Evolutionary conservation across 2,113 vertebrate genomes (phyloP).

Genomic region (Strix aluco): DNA sequence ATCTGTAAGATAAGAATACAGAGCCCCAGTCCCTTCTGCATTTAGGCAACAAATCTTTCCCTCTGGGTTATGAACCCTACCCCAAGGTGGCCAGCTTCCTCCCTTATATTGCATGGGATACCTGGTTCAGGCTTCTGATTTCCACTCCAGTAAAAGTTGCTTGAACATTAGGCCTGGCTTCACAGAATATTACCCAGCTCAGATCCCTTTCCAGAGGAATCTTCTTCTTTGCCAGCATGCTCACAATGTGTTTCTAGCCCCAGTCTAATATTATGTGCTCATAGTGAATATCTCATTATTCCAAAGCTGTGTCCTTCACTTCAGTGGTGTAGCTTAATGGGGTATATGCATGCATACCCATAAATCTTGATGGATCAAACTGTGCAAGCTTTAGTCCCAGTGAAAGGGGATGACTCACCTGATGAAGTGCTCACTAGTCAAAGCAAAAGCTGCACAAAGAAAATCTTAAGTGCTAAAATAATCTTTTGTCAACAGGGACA

Average conservation of each 20-base stretch:
- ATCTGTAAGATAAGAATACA: background rate
- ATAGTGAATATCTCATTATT: conserved; percentile 8
- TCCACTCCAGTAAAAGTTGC: background rate
- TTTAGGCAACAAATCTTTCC: background rate
- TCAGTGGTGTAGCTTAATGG: background rate
- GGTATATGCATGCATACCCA: background rate
- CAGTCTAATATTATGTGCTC: background rate
- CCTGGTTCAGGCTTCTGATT: background rate
- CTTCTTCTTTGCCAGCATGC: background rate
- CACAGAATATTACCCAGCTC: background rate
- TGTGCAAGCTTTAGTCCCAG: conserved; percentile 38
- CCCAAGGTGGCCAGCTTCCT: background rate
- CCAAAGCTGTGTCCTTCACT: background rate
- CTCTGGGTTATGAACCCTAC: background rate
- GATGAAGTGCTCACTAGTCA: conserved; percentile 36
- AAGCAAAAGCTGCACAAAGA: conserved; percentile 17
- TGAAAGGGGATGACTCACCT: conserved; percentile 48
- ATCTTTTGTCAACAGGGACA: conserved; percentile 26
- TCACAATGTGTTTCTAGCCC: background rate
- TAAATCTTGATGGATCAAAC: conserved; percentile 42
- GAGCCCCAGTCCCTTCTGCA: background rate
- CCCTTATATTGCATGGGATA: background rate
- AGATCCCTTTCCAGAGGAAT: background rate
- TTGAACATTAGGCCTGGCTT: background rate
- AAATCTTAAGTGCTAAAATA: background rate